phyloP scores from a whole-genome alignment of 2,797 vertebrate genomes.

The Spheniscus humboldti region DNA sequence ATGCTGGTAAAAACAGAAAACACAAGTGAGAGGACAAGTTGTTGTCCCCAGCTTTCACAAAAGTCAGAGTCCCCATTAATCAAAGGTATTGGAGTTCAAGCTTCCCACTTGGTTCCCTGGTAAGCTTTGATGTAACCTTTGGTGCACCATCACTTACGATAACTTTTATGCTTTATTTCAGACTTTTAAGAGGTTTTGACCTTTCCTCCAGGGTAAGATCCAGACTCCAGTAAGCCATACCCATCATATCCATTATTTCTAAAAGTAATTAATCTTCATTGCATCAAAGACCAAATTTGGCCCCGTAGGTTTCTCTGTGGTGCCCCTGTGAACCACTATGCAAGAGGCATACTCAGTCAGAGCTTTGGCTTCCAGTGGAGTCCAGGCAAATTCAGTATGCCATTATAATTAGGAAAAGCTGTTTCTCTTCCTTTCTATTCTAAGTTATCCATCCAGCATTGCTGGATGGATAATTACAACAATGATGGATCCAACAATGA shows the following conservation, averaged over 20 bases:
- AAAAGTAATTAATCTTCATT: background rate
- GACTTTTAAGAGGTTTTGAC: background rate
- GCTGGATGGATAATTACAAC: background rate
- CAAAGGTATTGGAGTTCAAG: background rate
- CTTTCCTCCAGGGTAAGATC: background rate
- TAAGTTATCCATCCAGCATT: background rate
- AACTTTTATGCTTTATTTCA: background rate
- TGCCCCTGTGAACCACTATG: background rate
- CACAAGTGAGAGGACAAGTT: background rate
- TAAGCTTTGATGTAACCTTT: background rate
- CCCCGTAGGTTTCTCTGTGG: background rate
- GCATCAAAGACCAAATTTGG: background rate
- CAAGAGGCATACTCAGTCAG: background rate
- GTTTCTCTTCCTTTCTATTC: background rate
- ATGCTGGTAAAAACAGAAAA: background rate
- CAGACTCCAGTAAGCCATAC: background rate
- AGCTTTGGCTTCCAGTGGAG: background rate
- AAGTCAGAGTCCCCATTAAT: background rate
- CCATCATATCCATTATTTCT: background rate
- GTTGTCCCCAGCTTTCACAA: background rate
- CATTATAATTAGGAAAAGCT: background rate
- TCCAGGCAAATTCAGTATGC: background rate
- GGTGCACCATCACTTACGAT: background rate
- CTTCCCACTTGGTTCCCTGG: background rate
- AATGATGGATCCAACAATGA: background rate